A percentile compares a stretch with the other conserved stretches of the same genome.
phyloP scores from a whole-genome alignment of 2,888 invertebrate species.

The Apotomis capreana region DNA sequence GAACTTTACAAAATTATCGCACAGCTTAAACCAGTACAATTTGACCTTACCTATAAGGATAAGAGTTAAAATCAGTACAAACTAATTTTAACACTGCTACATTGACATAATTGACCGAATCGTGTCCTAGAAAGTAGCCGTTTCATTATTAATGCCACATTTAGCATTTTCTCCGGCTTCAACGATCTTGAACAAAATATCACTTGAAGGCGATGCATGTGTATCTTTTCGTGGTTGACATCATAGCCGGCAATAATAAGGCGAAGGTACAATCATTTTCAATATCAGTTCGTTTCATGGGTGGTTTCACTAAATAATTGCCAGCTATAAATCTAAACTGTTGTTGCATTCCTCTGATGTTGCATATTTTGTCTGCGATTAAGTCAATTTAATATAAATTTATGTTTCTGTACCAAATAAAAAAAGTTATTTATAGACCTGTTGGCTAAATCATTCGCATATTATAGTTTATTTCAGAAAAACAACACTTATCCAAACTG shows the following conservation, averaged over 20 bases:
- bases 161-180: no score
- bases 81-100: no score
- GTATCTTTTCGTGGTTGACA: background rate
- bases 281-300: background rate
- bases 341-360: background rate
- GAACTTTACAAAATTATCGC: no score
- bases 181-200: no score
- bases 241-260: no score
- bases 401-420: background rate
- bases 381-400: conserved; percentile 5
- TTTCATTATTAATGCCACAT: no score
- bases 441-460: conserved; percentile 11
- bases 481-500: conserved; percentile 28
- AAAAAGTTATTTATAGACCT: conserved; percentile 7
- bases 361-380: background rate
- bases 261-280: background rate
- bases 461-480: conserved; percentile 18
- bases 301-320: background rate
- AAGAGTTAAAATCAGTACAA: no score
- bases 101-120: no score
- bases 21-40: no score
- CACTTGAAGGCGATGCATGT: background rate
- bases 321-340: conserved; percentile 1
- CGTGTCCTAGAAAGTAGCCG: no score
- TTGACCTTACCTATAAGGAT: no score